Base-by-base conservation (phyloP, 2,888 invertebrate genomes). In the Oscheius myriophilus region DNA sequence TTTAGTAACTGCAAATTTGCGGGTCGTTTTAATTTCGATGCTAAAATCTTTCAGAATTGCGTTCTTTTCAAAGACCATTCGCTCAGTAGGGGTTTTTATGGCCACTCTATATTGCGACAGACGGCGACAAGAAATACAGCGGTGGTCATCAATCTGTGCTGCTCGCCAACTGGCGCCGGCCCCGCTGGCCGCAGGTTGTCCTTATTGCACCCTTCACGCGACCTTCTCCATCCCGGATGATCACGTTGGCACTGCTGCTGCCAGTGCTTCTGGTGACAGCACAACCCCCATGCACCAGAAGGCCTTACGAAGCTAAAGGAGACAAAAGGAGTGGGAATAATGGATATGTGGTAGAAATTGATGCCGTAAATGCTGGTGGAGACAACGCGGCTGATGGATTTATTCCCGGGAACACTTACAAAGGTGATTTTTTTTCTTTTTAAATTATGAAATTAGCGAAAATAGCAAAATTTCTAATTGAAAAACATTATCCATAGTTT, bases 301-400 rank as follows among this genome's bases (percentile, higher is more conserved):
- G 71, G 43, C 80, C 80, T 3, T 78, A 80, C 52, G 80, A 80
- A 55, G 80, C 77, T 11, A 78, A 79, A 64, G 78, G 75, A 12
- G 80, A 80, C 14, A 77, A 73, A 18, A 67, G 76, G 21, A 65
- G 76, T 2, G 85, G 85, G n/a, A 80, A 78, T 59, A 85, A 85
- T 69, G 84, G 84, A n/a, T 85, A 86, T 53, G 76, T 79, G 3
- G 71, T 85, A 52, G 83, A 85, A 69, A 71, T 79, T 4, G 71
- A 73, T 59, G 76, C 71, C 43, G 72, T 74, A 4, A 69, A 70
- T 2, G 43, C 67, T 0, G 73, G 69, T 25, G 69, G 69, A 1
- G 58, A 67, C 51, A 69, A 70, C 21, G 73, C 65, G 12, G 68
- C 79, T 2, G 67, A 65, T 18, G 81, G 82, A 43, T 85, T 83